Evolutionary conservation across 2,888 invertebrate genomes (phyloP).

Genomic region (Dastarcus helophoroides): DNA sequence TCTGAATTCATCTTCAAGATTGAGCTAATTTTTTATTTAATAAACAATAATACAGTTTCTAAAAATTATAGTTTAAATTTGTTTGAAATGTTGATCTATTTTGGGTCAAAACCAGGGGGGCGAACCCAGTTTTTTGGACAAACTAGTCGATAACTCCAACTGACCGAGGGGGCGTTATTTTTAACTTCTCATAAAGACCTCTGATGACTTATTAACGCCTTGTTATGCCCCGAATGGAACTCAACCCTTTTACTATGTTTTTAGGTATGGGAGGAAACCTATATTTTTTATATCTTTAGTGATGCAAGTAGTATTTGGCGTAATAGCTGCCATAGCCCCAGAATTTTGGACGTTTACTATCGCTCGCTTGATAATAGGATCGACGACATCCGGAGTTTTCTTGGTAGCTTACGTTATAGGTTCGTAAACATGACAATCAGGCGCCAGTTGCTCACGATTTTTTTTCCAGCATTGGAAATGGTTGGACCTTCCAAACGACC

Average conservation of each 20-base stretch:
- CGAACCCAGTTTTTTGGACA: too few species aligned
- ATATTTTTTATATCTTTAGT: slow-evolving; percentile 62
- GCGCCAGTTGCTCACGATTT: background rate
- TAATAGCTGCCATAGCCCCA: slow-evolving; percentile 53
- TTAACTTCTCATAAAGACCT: background rate
- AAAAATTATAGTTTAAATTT: too few species aligned
- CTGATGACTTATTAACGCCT: slow-evolving; percentile 1
- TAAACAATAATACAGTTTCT: too few species aligned
- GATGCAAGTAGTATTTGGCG: slow-evolving; percentile 55
- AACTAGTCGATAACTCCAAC: too few species aligned
- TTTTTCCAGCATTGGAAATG: slow-evolving; percentile 50
- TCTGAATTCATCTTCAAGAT: too few species aligned
- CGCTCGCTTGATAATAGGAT: slow-evolving; percentile 55
- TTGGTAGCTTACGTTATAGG: slow-evolving; percentile 69
- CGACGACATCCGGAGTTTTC: slow-evolving; percentile 66
- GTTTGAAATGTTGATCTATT: too few species aligned
- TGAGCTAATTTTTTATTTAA: too few species aligned
- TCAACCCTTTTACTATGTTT: slow-evolving; percentile 12
- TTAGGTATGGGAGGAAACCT: slow-evolving; percentile 54
- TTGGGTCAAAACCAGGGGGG: too few species aligned
- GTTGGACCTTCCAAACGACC: slow-evolving; percentile 57
- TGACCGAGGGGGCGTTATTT: background rate
- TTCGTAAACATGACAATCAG: slow-evolving; percentile 34
- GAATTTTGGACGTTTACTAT: slow-evolving; percentile 56
- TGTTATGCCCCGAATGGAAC: too few species aligned